phyloP scores from a whole-genome alignment of 2,888 invertebrate genomes.

The Cepaea hortensis region DNA sequence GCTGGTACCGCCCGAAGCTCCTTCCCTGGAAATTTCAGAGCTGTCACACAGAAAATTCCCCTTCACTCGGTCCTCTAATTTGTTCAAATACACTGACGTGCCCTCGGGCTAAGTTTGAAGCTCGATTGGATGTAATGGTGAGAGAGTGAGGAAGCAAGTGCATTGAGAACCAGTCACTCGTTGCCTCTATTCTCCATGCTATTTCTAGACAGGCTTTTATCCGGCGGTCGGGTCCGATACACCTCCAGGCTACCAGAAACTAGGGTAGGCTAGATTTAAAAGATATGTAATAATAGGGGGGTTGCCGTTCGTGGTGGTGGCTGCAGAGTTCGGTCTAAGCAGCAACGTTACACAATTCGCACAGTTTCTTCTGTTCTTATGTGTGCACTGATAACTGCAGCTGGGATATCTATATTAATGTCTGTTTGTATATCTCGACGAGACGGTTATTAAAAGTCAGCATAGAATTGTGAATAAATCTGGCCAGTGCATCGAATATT shows the following conservation, averaged over 20 bases:
- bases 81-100: slow-evolving; percentile 41
- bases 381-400: no score
- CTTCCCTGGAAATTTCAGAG: slow-evolving; percentile 48
- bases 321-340: not conserved
- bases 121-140: slow-evolving; percentile 34
- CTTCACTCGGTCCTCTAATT: slow-evolving; percentile 44
- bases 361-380: no score
- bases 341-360: no score
- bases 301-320: not conserved
- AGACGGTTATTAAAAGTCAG: no score
- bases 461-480: no score
- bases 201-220: slow-evolving; percentile 35
- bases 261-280: slow-evolving; percentile 11
- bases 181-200: slow-evolving; percentile 33
- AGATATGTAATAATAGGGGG: not conserved
- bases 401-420: not conserved
- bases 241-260: not conserved
- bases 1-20: slow-evolving; percentile 47
- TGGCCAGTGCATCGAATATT: no score
- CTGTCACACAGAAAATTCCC: slow-evolving; percentile 53
- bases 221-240: slow-evolving; percentile 28
- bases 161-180: slow-evolving; percentile 40
- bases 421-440: no score
- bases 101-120: slow-evolving; percentile 39
- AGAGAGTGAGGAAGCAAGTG: slow-evolving; percentile 27